phyloP scores from a whole-genome alignment of 2,797 vertebrate species.

The Argyrosomus regius region DNA sequence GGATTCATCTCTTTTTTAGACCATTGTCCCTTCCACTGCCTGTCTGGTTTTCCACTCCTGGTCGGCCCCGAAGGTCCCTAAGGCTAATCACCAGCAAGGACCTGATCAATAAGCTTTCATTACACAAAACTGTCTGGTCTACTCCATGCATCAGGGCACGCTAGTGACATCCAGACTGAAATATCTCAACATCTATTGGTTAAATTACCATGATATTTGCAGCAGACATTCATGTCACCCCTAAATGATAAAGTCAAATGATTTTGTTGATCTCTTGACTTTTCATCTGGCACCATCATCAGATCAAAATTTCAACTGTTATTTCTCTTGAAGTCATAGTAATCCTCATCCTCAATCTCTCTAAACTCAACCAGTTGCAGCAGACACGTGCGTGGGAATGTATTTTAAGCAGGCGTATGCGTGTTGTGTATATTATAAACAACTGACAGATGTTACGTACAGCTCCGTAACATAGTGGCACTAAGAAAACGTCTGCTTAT shows the following conservation, averaged over 20 bases:
- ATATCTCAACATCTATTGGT: not conserved
- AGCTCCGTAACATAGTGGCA: too few species aligned
- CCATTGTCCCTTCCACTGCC: constrained; percentile 74
- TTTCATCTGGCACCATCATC: not conserved
- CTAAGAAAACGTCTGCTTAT: too few species aligned
- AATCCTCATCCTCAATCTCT: too few species aligned
- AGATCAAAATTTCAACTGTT: not conserved
- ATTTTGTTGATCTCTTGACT: not conserved
- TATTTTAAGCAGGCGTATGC: too few species aligned
- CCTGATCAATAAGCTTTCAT: constrained; percentile 80
- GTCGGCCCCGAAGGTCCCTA: constrained; percentile 72
- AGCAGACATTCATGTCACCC: not conserved
- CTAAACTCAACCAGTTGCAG: too few species aligned
- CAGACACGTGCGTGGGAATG: too few species aligned
- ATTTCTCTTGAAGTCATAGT: too few species aligned
- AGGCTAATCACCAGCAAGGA: constrained; percentile 74
- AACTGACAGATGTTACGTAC: too few species aligned
- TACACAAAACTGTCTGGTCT: constrained; percentile 76
- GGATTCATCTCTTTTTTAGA: constrained; percentile 81
- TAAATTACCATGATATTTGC: not conserved
- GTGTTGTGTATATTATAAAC: too few species aligned
- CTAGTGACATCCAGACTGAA: not conserved
- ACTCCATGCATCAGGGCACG: constrained; percentile 56
- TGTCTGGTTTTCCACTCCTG: constrained; percentile 80
- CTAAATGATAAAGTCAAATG: not conserved